phyloP scores from a whole-genome alignment of 2,888 invertebrate genomes.

The Salticus scenicus region DNA sequence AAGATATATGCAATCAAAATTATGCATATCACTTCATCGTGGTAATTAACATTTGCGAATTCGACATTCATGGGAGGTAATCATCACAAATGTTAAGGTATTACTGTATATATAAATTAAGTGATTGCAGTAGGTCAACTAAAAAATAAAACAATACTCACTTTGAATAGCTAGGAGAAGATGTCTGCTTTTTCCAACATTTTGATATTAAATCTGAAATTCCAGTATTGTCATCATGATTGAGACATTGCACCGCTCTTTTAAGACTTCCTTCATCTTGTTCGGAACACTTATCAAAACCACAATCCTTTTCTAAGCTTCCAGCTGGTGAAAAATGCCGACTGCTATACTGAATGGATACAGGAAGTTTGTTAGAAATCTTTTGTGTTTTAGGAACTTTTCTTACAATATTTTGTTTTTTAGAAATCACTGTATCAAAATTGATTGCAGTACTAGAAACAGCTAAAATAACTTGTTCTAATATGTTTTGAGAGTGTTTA shows the following conservation, averaged over 20 bases:
- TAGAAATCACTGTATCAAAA: neutral
- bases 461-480: constrained; percentile 28
- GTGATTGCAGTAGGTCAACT: no score
- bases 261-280: neutral
- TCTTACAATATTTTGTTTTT: neutral
- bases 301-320: neutral
- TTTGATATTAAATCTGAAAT: constrained; percentile 13
- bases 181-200: constrained; percentile 40
- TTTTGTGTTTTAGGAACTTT: neutral
- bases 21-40: no score
- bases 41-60: no score
- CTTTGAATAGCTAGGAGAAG: neutral
- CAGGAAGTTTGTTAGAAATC: neutral
- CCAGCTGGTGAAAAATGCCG: constrained; percentile 46
- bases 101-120: no score
- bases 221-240: constrained; percentile 29
- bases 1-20: no score
- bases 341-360: constrained; percentile 48
- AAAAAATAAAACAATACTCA: no score
- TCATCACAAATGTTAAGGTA: no score
- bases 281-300: neutral
- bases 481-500: constrained; percentile 27
- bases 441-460: constrained; percentile 12
- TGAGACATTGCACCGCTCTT: constrained; percentile 22
- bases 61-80: no score